Percentiles rank a stretch among this genome's conserved stretches.
These are phyloP conservation scores for Hypothenemus hampei DNA, from an alignment of 1,140 invertebrate species.

Conservation along the genomic window DNA sequence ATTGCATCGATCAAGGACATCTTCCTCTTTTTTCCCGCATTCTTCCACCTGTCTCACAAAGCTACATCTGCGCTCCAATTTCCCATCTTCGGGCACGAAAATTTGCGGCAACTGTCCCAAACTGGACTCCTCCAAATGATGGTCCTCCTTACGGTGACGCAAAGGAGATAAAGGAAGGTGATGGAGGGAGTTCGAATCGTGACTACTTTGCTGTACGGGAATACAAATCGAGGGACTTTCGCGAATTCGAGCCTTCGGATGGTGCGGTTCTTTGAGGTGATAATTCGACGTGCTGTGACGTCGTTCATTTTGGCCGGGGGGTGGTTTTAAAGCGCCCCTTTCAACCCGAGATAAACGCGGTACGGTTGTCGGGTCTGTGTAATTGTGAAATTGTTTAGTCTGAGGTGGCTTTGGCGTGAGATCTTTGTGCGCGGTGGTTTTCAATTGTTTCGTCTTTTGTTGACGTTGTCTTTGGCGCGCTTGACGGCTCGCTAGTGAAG, in stretches of 20 bases:
- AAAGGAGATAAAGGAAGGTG: conserved; percentile 20
- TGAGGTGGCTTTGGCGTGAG: conserved; percentile 42
- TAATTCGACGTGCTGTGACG: conserved; percentile 43
- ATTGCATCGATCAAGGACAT: conserved; percentile 40
- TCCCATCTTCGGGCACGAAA: conserved; percentile 37
- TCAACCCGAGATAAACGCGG: conserved; percentile 41
- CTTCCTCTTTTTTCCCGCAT: conserved; percentile 38
- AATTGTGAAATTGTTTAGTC: conserved; percentile 53
- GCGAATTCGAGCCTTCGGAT: conserved; percentile 35
- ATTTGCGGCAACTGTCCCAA: conserved; percentile 42
- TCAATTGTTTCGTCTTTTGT: conserved; percentile 44
- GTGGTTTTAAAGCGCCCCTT: conserved; percentile 38
- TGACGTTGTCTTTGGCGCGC: conserved; percentile 52
- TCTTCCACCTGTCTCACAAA: conserved; percentile 45
- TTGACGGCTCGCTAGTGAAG: conserved; percentile 65
- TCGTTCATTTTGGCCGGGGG: conserved; percentile 35
- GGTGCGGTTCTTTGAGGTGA: conserved; percentile 43
- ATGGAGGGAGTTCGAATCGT: conserved; percentile 27
- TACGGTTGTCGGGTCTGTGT: conserved; percentile 35
- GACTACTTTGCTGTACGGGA: conserved; percentile 38
- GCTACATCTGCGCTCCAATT: conserved; percentile 43
- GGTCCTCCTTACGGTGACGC: conserved; percentile 16
- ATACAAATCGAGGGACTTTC: conserved; percentile 45
- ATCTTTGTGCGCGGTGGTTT: conserved; percentile 47
- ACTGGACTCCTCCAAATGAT: conserved; percentile 24